Evolutionary conservation across 2,888 invertebrate genomes (phyloP).

Genomic region (Lasioglossum calceatum): DNA sequence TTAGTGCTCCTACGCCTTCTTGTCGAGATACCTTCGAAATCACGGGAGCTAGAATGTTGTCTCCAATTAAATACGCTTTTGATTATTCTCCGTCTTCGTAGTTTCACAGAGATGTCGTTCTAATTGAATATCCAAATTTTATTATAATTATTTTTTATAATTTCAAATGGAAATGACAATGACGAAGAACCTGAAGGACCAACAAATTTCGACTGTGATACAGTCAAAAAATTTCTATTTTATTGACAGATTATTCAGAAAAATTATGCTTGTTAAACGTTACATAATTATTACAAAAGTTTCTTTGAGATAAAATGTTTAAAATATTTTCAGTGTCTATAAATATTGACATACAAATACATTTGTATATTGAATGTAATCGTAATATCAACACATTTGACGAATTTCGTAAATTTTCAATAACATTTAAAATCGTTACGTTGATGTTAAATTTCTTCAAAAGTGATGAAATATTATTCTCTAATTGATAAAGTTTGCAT

Average conservation of each 20-base stretch:
- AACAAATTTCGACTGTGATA: no score
- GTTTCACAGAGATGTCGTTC: not conserved
- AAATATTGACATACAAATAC: not conserved
- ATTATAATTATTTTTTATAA: not conserved
- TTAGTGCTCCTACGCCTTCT: not conserved
- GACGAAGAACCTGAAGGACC: no score
- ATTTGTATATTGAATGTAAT: not conserved
- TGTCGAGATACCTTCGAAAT: conserved; percentile 19
- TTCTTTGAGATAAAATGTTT: not conserved
- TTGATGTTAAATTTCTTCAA: not conserved
- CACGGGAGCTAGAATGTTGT: conserved; percentile 28
- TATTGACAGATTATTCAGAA: not conserved
- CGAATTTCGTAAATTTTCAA: not conserved
- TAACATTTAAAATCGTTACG: not conserved
- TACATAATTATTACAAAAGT: not conserved
- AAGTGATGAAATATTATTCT: not conserved
- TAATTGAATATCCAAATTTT: conserved; percentile 19
- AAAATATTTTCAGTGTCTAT: not conserved
- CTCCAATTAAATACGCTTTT: conserved; percentile 50
- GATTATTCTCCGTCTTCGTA: conserved; percentile 12
- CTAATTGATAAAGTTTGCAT: conserved; percentile 11
- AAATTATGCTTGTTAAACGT: not conserved
- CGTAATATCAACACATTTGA: not conserved
- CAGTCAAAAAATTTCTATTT: no score
- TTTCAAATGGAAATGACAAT: not conserved